Evolutionary conservation across 2,888 invertebrate species (phyloP).

Genomic region (Lithophane socia): DNA sequence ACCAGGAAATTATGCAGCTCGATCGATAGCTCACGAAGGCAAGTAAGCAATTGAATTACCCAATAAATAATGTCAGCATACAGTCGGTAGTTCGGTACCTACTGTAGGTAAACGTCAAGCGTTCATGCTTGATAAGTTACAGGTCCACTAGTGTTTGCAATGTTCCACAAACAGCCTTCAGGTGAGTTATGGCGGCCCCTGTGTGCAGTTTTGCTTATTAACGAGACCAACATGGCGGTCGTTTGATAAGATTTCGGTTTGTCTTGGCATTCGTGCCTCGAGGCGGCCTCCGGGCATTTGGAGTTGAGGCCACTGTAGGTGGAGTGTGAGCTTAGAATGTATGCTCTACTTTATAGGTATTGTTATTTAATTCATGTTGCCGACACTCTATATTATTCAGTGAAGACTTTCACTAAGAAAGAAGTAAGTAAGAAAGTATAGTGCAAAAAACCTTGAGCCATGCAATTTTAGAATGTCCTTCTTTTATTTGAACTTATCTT

Average conservation of each 20-base stretch:
- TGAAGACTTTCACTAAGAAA: neutral
- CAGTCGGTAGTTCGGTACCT: constrained; percentile 29
- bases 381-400: neutral
- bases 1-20: neutral
- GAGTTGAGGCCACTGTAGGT: constrained; percentile 78
- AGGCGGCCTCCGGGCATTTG: constrained; percentile 85
- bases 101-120: constrained; percentile 65
- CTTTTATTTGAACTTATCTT: neutral
- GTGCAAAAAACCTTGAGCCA: neutral
- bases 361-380: neutral
- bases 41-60: constrained; percentile 30
- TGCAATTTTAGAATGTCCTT: neutral
- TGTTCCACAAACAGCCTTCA: constrained; percentile 86
- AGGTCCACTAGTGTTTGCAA: constrained; percentile 79
- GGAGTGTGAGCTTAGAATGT: constrained; percentile 47
- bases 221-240: constrained; percentile 87
- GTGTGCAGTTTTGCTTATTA: constrained; percentile 90
- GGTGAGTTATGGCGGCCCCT: constrained; percentile 83
- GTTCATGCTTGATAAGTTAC: constrained; percentile 78
- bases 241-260: constrained; percentile 89
- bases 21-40: constrained; percentile 1
- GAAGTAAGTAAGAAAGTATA: too few species aligned
- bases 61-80: constrained; percentile 49
- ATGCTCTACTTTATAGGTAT: constrained; percentile 71
- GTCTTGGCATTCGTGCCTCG: constrained; percentile 89